phyloP scores from a whole-genome alignment of 2,113 vertebrate genomes.

The Corythoichthys haematopterus region DNA sequence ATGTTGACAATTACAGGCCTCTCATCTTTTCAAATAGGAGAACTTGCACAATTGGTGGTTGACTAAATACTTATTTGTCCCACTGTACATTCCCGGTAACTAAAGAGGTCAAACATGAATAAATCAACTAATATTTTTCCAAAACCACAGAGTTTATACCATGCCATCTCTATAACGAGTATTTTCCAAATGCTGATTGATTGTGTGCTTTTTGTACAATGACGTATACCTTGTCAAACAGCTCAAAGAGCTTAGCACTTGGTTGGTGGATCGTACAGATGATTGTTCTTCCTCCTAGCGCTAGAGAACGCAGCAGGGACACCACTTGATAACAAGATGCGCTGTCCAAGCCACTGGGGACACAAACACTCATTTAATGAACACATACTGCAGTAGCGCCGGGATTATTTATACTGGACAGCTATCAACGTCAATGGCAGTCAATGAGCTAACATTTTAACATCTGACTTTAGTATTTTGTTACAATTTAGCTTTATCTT shows the following conservation, averaged over 20 bases:
- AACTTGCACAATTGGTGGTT: no score
- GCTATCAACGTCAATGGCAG: no score
- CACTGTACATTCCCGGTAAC: no score
- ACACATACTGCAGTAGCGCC: not conserved
- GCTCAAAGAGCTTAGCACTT: slow-evolving; percentile 96
- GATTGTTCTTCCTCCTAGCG: slow-evolving; percentile 90
- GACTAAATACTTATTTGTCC: no score
- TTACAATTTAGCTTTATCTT: not conserved
- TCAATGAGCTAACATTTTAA: not conserved
- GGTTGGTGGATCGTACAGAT: slow-evolving; percentile 99
- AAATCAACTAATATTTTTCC: not conserved
- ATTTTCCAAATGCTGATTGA: not conserved
- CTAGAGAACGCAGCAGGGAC: slow-evolving; percentile 89
- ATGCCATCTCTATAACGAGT: not conserved
- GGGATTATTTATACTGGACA: no score
- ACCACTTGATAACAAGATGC: slow-evolving; percentile 95
- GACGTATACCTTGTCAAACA: slow-evolving; percentile 91
- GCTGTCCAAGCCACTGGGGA: slow-evolving; percentile 89
- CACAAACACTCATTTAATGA: not conserved
- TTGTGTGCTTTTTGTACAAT: not conserved
- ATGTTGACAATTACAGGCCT: no score
- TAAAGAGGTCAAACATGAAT: not conserved
- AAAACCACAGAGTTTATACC: not conserved
- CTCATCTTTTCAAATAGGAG: no score
- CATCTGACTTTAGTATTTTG: not conserved